Evolutionary conservation across 2,888 invertebrate species (phyloP).

Genomic region (Netelia inedita): DNA sequence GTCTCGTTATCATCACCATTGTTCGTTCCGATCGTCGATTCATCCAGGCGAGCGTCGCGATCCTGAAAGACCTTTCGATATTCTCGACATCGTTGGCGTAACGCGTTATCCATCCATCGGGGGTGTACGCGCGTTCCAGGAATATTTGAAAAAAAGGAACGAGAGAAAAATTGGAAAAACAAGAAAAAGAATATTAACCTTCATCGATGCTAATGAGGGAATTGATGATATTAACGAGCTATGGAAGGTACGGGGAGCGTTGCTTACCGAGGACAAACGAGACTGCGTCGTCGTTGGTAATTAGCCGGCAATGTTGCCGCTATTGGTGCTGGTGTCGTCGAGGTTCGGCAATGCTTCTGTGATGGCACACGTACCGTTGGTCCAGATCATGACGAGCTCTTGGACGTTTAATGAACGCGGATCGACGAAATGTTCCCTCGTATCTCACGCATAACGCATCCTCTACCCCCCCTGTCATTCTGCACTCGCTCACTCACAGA

Average conservation of each 20-base stretch:
- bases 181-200: slow-evolving; percentile 18
- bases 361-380: slow-evolving; percentile 27
- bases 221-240: slow-evolving; percentile 53
- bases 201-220: slow-evolving; percentile 57
- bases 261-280: slow-evolving; percentile 31
- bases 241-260: slow-evolving; percentile 30
- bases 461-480: background rate
- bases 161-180: background rate
- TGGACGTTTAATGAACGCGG: slow-evolving; percentile 48
- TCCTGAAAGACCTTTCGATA: background rate
- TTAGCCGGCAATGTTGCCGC: slow-evolving; percentile 58
- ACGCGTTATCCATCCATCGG: background rate
- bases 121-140: background rate
- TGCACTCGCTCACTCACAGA: background rate
- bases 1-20: background rate
- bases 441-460: background rate
- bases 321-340: slow-evolving; percentile 39
- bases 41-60: background rate
- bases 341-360: slow-evolving; percentile 23
- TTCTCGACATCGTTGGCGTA: no score
- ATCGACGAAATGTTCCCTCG: slow-evolving; percentile 26
- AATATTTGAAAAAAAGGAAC: background rate
- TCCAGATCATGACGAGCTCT: slow-evolving; percentile 41
- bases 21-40: slow-evolving; percentile 11
- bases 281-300: slow-evolving; percentile 36